A percentile compares a stretch with the other conserved stretches of the same genome.
Evolutionary conservation across 2,888 invertebrate species (phyloP).

Genomic region (Drosophila testacea): DNA sequence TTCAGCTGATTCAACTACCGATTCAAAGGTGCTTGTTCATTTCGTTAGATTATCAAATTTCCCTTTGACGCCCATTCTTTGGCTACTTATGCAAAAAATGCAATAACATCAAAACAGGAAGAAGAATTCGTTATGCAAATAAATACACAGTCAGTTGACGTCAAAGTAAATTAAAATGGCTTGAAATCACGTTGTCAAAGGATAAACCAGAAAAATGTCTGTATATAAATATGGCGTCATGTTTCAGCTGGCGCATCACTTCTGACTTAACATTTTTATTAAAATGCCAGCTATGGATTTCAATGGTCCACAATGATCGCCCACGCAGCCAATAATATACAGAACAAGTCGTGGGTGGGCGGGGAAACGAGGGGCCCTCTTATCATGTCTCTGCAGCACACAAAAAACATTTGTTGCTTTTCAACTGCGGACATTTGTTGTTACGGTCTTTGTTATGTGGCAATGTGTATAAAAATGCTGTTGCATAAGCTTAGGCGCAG

Average conservation of each 20-base stretch:
- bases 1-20: conserved; percentile 2
- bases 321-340: conserved; percentile 23
- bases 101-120: conserved; percentile 13
- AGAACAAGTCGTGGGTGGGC: not conserved
- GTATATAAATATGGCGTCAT: conserved; percentile 45
- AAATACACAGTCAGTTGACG: conserved; percentile 20
- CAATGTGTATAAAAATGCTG: conserved; percentile 14
- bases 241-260: conserved; percentile 43
- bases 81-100: conserved; percentile 19
- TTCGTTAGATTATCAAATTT: not conserved
- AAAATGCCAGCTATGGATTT: conserved; percentile 48
- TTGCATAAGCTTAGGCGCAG: conserved; percentile 25
- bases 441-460: conserved; percentile 26
- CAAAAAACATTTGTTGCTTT: conserved; percentile 40
- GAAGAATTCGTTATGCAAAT: conserved; percentile 7
- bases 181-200: conserved; percentile 35
- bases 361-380: not conserved
- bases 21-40: not conserved
- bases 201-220: conserved; percentile 15
- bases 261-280: conserved; percentile 55
- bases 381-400: conserved; percentile 26
- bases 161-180: conserved; percentile 39
- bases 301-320: conserved; percentile 21
- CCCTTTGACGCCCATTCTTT: not conserved
- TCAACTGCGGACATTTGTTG: conserved; percentile 20